Base-by-base conservation (phyloP, 2,888 invertebrate genomes). In the Dusona sp. region DNA sequence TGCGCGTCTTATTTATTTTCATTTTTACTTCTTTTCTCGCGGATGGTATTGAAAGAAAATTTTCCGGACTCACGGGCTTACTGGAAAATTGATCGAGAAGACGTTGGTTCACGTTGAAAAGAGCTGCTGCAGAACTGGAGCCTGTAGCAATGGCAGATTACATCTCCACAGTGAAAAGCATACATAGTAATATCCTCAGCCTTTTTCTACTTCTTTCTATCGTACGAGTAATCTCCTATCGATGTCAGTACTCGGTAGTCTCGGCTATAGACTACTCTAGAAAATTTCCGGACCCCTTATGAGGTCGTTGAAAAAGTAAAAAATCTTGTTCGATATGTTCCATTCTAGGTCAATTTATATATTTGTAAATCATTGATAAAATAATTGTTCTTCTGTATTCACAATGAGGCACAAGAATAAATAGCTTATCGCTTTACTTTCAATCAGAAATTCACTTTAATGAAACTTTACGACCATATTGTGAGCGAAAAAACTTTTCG, bases 11-110 rank as follows among this genome's bases (percentile, higher is more conserved):
- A 48, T 74, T 29, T 73, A 42, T 65, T 72, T 77, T 67, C 77
- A 42, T 78, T 51, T 68, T 38, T 42, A 48, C 51, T 36, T 19
- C 54, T 73, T 45, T 61, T 57, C 48, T 51, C 36, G 48, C 70
- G 22, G n/a, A 80, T 72, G 65, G 77, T 73, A 77, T 83, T 65
- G 83, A 86, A 80, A 83, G 75, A 65, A 83, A 86, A 77, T 80
- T 86, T 83, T 80, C 83, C 77, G 57, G 79, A 80, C 80, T 79
- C 73, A 57, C 79, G 61, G 48, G 74, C 48, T 79, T 75, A 84
- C 68, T 67, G 73, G 80, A 80, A 77, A 83, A 86, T 86, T 80
- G 83, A 72, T 75, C 83, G 83, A 77, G 73, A 83, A 75, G 77
- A 86, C 67, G 80, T 75, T 77, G 72, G 73, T 79, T 51, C 78